These are phyloP conservation scores for Cettia cetti DNA, from an alignment of 2,113 vertebrate species.

Conservation along the genomic window DNA sequence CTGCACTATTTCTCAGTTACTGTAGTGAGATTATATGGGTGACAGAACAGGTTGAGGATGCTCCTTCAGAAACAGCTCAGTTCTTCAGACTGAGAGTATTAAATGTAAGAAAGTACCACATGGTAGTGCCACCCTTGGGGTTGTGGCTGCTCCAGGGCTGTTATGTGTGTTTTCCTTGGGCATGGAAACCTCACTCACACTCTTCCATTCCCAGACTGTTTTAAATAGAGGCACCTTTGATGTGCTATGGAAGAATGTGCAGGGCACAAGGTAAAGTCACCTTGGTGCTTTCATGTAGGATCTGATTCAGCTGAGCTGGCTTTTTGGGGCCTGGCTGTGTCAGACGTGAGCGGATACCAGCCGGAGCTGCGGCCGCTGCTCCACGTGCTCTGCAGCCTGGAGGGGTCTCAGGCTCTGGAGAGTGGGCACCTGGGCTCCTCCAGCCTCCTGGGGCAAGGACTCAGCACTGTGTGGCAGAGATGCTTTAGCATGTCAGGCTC, in stretches of 20 bases:
- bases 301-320: not conserved
- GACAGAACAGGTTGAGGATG: not conserved
- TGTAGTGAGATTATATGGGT: not conserved
- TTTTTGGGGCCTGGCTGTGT: not conserved
- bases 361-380: not conserved
- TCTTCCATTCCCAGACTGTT: not conserved
- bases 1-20: not conserved
- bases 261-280: not conserved
- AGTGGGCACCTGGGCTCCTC: accelerated
- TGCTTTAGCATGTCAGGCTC: not conserved
- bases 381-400: accelerated
- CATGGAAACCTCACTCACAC: not conserved
- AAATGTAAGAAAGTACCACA: not conserved
- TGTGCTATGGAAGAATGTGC: not conserved
- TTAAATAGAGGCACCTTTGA: not conserved
- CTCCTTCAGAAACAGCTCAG: not conserved
- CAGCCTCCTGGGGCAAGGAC: not conserved
- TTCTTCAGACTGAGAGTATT: not conserved
- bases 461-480: not conserved
- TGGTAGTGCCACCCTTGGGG: accelerated
- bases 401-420: not conserved
- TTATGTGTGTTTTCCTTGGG: not conserved
- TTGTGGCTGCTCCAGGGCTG: not conserved
- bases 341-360: not conserved
- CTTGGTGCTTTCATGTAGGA: not conserved